Percentiles rank a stretch among this genome's conserved stretches.
phyloP scores from a whole-genome alignment of 2,888 invertebrate genomes.

The Lasioglossum oenotherae region DNA sequence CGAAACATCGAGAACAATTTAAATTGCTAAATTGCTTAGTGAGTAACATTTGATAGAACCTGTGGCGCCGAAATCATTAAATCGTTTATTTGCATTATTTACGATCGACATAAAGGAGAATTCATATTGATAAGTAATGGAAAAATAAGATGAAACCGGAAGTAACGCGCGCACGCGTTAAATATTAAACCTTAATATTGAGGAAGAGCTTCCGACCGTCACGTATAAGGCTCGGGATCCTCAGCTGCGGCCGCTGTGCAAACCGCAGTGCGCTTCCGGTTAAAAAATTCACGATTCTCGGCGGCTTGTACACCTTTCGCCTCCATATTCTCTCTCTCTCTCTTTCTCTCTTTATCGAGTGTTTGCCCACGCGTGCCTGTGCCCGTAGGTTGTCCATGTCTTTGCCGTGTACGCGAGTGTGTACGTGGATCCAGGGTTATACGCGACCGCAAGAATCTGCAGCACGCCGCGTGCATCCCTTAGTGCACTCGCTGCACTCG shows the following conservation, averaged over 20 bases:
- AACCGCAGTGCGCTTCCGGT: slow-evolving; percentile 39
- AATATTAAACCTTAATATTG: slow-evolving; percentile 54
- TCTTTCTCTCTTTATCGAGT: background rate
- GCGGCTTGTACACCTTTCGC: slow-evolving; percentile 23
- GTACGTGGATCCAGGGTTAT: background rate
- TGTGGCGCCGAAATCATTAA: too few relatives aligned
- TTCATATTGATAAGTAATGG: too few relatives aligned
- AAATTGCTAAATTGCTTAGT: too few relatives aligned
- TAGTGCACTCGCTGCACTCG: background rate
- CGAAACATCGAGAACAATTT: too few relatives aligned
- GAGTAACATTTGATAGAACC: too few relatives aligned
- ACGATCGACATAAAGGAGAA: too few relatives aligned
- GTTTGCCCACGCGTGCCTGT: background rate
- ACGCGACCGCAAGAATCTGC: slow-evolving; percentile 10
- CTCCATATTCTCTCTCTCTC: background rate
- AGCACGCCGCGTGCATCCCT: background rate
- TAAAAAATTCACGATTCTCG: slow-evolving; percentile 45
- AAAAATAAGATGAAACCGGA: background rate
- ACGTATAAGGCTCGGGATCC: slow-evolving; percentile 22
- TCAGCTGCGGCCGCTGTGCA: slow-evolving; percentile 2
- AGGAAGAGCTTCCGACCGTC: slow-evolving; percentile 32
- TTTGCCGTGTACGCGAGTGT: background rate
- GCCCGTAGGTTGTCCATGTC: background rate
- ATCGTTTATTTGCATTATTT: too few relatives aligned
- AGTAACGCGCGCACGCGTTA: slow-evolving; percentile 14